These are phyloP conservation scores for Eulimnadia texana DNA, from an alignment of 1,140 invertebrate genomes.

Conservation along the genomic window DNA sequence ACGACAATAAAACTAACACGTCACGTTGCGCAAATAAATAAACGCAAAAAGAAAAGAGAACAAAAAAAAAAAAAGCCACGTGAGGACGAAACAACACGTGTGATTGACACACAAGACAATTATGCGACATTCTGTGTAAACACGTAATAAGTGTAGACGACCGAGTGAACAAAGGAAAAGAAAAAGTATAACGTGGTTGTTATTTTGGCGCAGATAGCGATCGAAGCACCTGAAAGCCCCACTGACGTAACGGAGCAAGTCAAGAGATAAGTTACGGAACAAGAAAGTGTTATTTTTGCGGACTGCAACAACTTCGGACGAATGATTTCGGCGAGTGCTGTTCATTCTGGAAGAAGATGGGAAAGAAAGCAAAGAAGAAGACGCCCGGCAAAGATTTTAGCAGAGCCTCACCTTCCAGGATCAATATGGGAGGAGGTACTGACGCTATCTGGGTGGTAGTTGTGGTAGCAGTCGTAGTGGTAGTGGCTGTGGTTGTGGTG, in stretches of 20 bases:
- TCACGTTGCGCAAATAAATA: too few species aligned
- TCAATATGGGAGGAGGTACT: conserved; percentile 40
- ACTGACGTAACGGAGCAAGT: too few species aligned
- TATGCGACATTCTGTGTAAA: too few species aligned
- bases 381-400: background rate
- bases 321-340: too few species aligned
- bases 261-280: too few species aligned
- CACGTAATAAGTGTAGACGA: too few species aligned
- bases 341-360: background rate
- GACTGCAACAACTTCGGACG: too few species aligned
- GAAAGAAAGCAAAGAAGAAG: background rate
- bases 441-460: background rate
- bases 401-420: conserved; percentile 53
- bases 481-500: background rate
- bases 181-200: conserved; percentile 8
- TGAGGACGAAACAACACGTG: background rate
- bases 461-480: background rate
- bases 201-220: background rate
- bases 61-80: background rate
- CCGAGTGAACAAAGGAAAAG: too few species aligned
- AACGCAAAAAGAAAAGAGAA: background rate
- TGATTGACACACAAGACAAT: background rate
- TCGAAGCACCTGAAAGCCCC: too few species aligned
- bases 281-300: too few species aligned
- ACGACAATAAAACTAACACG: background rate